These are phyloP conservation scores for Leptodirus hochenwartii DNA, from an alignment of 2,888 invertebrate species.

Conservation along the genomic window DNA sequence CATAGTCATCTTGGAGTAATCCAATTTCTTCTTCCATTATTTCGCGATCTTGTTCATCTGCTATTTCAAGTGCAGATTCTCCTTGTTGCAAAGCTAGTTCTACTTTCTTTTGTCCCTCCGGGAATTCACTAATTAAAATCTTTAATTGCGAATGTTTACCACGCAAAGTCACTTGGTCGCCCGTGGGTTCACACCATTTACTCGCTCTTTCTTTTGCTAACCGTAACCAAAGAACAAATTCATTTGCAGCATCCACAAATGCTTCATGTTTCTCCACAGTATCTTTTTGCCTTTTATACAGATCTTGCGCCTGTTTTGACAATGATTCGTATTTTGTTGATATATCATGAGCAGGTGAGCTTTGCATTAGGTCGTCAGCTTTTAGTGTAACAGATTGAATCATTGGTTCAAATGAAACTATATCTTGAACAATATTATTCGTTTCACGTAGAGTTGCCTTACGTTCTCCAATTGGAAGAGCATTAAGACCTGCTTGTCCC, in stretches of 20 bases:
- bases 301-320: conserved; percentile 76
- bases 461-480: conserved; percentile 65
- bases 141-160: conserved; percentile 75
- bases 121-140: conserved; percentile 64
- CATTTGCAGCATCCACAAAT: conserved; percentile 70
- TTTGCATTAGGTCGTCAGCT: conserved; percentile 81
- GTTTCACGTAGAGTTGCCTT: conserved; percentile 81
- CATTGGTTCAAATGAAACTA: conserved; percentile 93
- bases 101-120: conserved; percentile 67
- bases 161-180: conserved; percentile 74
- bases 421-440: conserved; percentile 89
- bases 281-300: conserved; percentile 76
- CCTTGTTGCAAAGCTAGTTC: conserved; percentile 69
- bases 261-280: conserved; percentile 83
- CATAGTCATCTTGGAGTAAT: conserved; percentile 77
- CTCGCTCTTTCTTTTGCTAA: conserved; percentile 77
- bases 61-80: conserved; percentile 68
- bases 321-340: conserved; percentile 79
- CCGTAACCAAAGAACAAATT: conserved; percentile 83
- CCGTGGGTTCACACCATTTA: conserved; percentile 84
- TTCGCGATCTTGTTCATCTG: conserved; percentile 72
- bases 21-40: conserved; percentile 87
- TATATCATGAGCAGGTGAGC: conserved; percentile 81
- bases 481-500: conserved; percentile 55
- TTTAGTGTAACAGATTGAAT: conserved; percentile 88